Evolutionary conservation across 2,113 vertebrate species (phyloP), one percentile per base, ranked within the genome.

Genomic region (Paramisgurnus dabryanus): DNA sequence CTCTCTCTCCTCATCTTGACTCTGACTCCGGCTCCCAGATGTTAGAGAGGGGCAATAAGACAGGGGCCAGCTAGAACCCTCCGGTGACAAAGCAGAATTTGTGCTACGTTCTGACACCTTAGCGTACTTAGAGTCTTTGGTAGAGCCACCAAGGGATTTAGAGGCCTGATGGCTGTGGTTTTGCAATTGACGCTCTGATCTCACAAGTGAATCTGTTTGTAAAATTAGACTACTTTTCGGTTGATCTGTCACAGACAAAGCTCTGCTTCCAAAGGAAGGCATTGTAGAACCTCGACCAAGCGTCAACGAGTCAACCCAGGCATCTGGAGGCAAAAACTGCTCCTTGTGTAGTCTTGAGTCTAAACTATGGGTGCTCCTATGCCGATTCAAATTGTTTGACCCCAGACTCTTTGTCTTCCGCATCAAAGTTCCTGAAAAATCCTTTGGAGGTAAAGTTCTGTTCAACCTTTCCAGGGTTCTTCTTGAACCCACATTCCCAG

Each of bases 301-400:
- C 80, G 83, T 93, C 4, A 92, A 77, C 3, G 92, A 93, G 76
- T 92, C 86, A 22, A 93, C 82, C 92, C 92, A 93, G 0, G 87
- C 91, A 49, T 91, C 88, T 1, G 92, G 93, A 8, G 89, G 80
- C 55, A 91, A 79, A 80, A 94, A 93, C 6, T 76, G 3, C 3
- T 83, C n/a, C 76, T 81, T 85, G 17, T 78, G 81, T 58, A 79
- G 82, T 68, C 87, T 87, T 0, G 84, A 89, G 79, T 92, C 87
- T 8, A 91, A 81, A 60, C 88, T 92, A 11, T 76, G 90, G 67
- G 89, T 89, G 76, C 87, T 88, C 67, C 82, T 86, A 61, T 87
- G 86, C 1, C 74, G 78, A 41, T 88, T 74, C 13, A 64, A 85
- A 11, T 53, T 65, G 71, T 85, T 89, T 5, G 88, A 82, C 3